A percentile compares a stretch with the other conserved stretches of the same genome.
Evolutionary conservation across 2,113 vertebrate genomes (phyloP).

Genomic region (Ophiodon elongatus): DNA sequence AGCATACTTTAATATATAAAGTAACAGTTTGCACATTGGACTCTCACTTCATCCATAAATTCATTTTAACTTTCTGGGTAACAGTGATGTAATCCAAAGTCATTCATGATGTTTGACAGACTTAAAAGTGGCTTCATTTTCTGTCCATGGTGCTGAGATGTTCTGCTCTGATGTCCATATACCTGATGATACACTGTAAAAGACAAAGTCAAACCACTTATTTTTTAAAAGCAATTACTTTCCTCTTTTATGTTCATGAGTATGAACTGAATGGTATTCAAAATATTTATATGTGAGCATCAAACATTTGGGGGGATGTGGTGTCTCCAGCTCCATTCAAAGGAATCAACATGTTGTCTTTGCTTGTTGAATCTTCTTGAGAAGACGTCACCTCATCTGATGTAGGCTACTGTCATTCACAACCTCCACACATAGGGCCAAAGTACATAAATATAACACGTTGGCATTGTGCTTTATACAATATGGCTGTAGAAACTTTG

Average conservation of each 20-base stretch:
- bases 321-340: background rate
- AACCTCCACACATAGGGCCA: background rate
- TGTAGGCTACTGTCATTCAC: no score
- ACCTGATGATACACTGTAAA: background rate
- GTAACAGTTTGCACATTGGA: background rate
- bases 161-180: background rate
- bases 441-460: background rate
- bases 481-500: background rate
- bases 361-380: background rate
- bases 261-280: background rate
- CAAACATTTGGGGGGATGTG: background rate
- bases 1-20: background rate
- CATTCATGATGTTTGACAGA: rapidly evolving
- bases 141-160: slow-evolving; percentile 1
- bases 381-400: background rate
- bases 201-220: background rate
- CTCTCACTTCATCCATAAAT: background rate
- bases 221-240: no score
- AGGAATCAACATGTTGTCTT: background rate
- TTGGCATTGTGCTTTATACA: no score
- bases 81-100: background rate
- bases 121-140: background rate
- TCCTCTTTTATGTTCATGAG: background rate
- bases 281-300: background rate
- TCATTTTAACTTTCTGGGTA: background rate